phyloP scores from a whole-genome alignment of 64 coral and sea anemone genomes.

The Exaiptasia diaphana region DNA sequence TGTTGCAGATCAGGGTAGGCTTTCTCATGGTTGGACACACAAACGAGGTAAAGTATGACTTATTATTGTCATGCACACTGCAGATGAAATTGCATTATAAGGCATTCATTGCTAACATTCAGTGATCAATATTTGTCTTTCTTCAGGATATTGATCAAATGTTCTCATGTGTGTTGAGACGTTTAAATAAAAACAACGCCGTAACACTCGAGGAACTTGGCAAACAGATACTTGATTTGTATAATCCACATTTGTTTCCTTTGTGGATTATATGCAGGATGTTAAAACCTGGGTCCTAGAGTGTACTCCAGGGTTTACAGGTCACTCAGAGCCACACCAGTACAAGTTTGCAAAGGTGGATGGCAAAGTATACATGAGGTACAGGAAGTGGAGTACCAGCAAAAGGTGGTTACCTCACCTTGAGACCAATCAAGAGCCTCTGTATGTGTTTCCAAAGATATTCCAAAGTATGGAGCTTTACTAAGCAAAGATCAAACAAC shows the following conservation, averaged over 20 bases:
- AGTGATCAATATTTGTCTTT: too few species aligned
- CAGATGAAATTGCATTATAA: too few species aligned
- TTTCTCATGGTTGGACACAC: not conserved
- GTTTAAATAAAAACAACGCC: not conserved
- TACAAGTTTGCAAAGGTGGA: not conserved
- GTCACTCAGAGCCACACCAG: not conserved
- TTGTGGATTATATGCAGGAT: not conserved
- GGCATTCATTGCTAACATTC: too few species aligned
- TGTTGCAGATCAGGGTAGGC: too few species aligned
- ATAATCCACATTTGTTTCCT: not conserved
- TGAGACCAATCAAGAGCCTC: not conserved
- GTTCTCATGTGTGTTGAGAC: not conserved
- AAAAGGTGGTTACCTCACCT: not conserved
- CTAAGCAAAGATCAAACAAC: not conserved
- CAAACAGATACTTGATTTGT: not conserved
- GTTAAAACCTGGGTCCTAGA: not conserved
- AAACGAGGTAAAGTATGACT: too few species aligned
- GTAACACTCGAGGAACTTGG: not conserved
- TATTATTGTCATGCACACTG: too few species aligned
- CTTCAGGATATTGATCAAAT: too few species aligned
- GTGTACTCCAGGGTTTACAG: not conserved
- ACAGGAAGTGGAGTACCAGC: not conserved
- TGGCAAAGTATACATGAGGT: not conserved
- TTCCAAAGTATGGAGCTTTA: not conserved
- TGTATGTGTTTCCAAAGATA: not conserved